phyloP scores from a whole-genome alignment of 2,797 vertebrate genomes.

The Momotus momota region DNA sequence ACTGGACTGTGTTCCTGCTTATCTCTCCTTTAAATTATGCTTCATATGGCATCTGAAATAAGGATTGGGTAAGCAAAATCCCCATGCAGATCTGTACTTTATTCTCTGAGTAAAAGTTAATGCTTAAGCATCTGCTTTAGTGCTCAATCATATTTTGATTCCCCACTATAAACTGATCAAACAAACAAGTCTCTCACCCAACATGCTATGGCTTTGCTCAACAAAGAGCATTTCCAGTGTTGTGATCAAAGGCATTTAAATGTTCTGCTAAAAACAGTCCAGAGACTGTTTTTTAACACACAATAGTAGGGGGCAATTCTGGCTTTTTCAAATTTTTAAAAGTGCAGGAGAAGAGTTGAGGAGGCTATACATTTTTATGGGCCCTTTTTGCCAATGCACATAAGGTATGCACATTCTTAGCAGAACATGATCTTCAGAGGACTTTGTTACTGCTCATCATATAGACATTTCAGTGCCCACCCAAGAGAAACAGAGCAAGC shows the following conservation, averaged over 20 bases:
- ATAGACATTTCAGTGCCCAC: background rate
- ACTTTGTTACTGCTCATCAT: background rate
- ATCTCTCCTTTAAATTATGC: background rate
- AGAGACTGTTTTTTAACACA: background rate
- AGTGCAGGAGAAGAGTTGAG: background rate
- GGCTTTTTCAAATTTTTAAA: background rate
- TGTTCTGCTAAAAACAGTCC: background rate
- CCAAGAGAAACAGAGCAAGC: background rate
- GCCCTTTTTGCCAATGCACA: background rate
- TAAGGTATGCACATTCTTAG: background rate
- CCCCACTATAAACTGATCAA: background rate
- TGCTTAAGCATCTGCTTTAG: background rate
- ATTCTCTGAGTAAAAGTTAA: slow-evolving; percentile 9
- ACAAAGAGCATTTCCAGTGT: background rate
- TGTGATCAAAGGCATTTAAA: background rate
- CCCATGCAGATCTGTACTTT: slow-evolving; percentile 1
- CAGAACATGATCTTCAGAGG: background rate
- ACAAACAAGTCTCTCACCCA: background rate
- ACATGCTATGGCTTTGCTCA: background rate
- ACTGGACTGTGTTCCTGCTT: background rate
- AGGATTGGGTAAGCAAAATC: background rate
- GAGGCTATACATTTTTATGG: background rate
- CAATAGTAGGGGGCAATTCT: background rate
- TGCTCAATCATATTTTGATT: background rate
- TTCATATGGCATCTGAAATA: background rate